Evolutionary conservation across 2,113 vertebrate species (phyloP).

Genomic region (Echinops telfairi): DNA sequence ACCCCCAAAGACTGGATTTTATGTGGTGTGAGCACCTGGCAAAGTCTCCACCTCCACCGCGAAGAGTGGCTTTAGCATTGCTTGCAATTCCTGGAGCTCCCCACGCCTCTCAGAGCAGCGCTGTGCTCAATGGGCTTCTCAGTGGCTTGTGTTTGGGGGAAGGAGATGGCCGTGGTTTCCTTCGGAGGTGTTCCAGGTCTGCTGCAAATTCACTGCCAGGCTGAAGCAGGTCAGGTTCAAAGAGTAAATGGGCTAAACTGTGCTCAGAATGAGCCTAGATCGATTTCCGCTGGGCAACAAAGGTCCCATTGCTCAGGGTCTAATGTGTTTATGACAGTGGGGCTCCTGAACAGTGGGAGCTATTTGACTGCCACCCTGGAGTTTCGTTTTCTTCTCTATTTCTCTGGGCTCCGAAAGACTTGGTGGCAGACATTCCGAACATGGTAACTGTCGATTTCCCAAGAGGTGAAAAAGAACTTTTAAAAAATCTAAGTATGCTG

Average conservation of each 20-base stretch:
- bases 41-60: background rate
- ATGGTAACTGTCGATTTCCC: background rate
- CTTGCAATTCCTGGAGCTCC: background rate
- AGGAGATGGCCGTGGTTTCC: background rate
- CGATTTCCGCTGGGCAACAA: background rate
- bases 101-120: background rate
- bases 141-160: background rate
- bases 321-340: background rate
- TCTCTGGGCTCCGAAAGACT: background rate
- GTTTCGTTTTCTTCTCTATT: background rate
- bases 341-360: background rate
- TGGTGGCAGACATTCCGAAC: background rate
- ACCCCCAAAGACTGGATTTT: background rate
- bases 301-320: background rate
- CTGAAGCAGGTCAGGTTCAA: background rate
- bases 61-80: background rate
- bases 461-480: background rate
- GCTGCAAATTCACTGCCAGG: background rate
- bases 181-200: background rate
- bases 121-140: background rate
- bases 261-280: background rate
- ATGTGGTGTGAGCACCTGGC: no score
- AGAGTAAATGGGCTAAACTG: background rate
- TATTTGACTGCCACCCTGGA: background rate
- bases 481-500: background rate